Base-by-base conservation (phyloP, 2,888 invertebrate genomes). In the Leuctra nigra region DNA sequence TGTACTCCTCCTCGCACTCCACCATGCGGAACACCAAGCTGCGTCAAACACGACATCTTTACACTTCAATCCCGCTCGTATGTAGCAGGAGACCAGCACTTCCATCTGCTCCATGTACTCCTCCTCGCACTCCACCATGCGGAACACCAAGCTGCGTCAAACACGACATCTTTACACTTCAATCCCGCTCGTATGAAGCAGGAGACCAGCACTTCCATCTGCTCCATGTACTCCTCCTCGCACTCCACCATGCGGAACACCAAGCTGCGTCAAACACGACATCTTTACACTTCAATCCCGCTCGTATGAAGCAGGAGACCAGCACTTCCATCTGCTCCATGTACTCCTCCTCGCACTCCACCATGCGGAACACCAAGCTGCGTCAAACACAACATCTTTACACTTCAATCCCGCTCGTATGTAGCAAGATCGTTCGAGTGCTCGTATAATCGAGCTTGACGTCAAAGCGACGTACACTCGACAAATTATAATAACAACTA, bases 51-150 rank as follows among this genome's bases (percentile, higher is more conserved):
- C 7, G 63, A n/a, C n/a, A n/a, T n/a, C n/a, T n/a, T n/a, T n/a
- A n/a, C n/a, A n/a, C n/a, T n/a, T n/a, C n/a, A n/a, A n/a, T n/a
- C n/a, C n/a, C n/a, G n/a, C n/a, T n/a, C n/a, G n/a, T n/a, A n/a
- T n/a, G n/a, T n/a, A n/a, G n/a, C n/a, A n/a, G 11, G 91, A 87
- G 14, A 88, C 86, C 38, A 88, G 73, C 61, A 86, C 83, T 68
- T 92, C 91, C 78, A 94, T 93, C n/a, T n/a, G 93, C 68, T 91
- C 88, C 68, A 92, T 84, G 69, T 94, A 94, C 68, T 93, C 93
- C 68, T 93, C 92, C 72, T 94, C 94, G 3, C 90, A 85, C 71
- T 94, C 93, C 1, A 94, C 92, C 91, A 93, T 91, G 66, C 87
- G 84, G 71, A 91, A 91, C 16, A 91, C 90, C 60, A 91, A 74